Evolutionary conservation across 2,113 vertebrate species (phyloP), one percentile per base, ranked within the genome.

Genomic region (Corydoras sp.): DNA sequence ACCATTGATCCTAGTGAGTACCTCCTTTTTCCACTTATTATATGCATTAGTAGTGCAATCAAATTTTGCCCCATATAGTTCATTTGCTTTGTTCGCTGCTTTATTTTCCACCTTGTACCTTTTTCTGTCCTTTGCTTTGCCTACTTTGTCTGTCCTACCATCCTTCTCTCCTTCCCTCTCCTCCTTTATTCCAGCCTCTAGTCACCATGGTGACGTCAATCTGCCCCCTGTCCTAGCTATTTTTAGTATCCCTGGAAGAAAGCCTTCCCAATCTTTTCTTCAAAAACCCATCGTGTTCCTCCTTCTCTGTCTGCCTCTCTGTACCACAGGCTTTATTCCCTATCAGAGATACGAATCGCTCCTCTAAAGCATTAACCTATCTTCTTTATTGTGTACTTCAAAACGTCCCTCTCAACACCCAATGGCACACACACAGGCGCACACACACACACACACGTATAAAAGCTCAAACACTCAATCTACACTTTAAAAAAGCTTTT

Each of bases 191-290:
- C n/a, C 60, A 74, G 69, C 64, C 77, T 62, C 54, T 72, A 68
- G 71, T 78, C 58, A 24, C 78, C 78, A 78, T 71, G 70, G 74
- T 79, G 77, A 80, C 77, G 53, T 82, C 79, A 82, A 79, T 73
- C 72, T 65, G 66, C 77, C 56, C 61, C 60, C 73, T 24, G 66
- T 76, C 61, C 2, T 35, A 24, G 76, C 74, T 80, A 82, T 80
- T 78, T 80, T 80, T 78, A 80, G 76, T 65, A 69, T 15, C 69
- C 66, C 72, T 74, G 62, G 59, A 77, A 78, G 69, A 78, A 75
- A 73, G 69, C 77, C 61, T 65, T 64, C 54, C 56, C 66, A 68
- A 67, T 73, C 71, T 35, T 58, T 65, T 43, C 72, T 50, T 50
- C 56, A 64, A 71, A 68, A 62, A 54, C 15, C 49, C 53, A 5